A percentile compares a stretch with the other conserved stretches of the same genome.
Conservation (phyloP, 2,113 vertebrate genomes). For the Talpa occidentalis region DNA sequence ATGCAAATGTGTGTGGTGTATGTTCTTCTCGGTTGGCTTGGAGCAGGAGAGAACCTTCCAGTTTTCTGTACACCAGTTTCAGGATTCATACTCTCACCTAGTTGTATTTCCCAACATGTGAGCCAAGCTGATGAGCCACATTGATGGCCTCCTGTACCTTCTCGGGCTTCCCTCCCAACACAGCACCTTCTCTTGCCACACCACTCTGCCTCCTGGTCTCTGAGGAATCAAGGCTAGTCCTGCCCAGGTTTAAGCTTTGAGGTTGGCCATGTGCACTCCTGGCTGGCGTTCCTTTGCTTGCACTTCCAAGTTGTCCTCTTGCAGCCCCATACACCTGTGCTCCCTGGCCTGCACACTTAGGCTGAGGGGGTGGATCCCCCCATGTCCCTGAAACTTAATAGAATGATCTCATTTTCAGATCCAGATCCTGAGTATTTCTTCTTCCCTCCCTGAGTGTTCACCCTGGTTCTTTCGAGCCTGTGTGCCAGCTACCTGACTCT, state of each 20-base stretch:
- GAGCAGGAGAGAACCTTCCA: not conserved
- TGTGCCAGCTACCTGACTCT: not conserved
- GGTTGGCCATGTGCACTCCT: not conserved
- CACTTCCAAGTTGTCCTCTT: not conserved
- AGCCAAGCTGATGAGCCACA: not conserved
- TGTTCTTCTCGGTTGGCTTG: not conserved
- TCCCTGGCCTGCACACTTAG: not conserved
- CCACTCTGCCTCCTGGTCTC: not conserved
- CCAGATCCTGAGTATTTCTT: not conserved
- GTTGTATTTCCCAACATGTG: not conserved
- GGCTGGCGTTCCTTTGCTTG: not conserved
- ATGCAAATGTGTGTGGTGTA: not conserved
- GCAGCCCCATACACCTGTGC: too few relatives aligned
- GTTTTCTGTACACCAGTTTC: too few relatives aligned
- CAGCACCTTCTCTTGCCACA: not conserved
- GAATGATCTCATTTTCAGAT: not conserved
- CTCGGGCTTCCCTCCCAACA: not conserved
- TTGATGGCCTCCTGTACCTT: not conserved
- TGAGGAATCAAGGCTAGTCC: not conserved
- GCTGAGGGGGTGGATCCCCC: not conserved
- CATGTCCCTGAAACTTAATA: not conserved
- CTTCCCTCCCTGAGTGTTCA: not conserved
- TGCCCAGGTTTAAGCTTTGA: conserved; percentile 21
- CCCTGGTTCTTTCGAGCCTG: not conserved
- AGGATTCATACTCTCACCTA: not conserved